These are phyloP conservation scores for Eurytemora carolleeae DNA, from an alignment of 1,140 invertebrate genomes.

Conservation along the genomic window DNA sequence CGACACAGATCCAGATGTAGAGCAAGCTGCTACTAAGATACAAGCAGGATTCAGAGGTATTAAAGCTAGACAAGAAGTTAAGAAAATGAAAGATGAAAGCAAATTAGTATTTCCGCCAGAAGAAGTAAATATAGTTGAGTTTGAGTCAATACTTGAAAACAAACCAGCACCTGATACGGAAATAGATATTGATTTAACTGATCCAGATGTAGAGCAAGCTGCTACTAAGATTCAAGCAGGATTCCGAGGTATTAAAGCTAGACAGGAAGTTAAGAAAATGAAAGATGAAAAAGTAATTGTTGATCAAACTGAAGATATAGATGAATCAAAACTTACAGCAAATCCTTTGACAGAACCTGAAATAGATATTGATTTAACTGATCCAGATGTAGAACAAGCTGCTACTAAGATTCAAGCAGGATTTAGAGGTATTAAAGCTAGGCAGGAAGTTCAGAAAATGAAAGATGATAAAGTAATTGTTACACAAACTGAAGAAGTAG, in stretches of 20 bases:
- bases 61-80: slow-evolving; percentile 29
- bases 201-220: slow-evolving; percentile 18
- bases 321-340: slow-evolving; percentile 15
- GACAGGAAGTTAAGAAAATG: slow-evolving; percentile 4
- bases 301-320: background rate
- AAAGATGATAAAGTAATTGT: slow-evolving; percentile 7
- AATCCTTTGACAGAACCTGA: slow-evolving; percentile 21
- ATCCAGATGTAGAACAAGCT: slow-evolving; percentile 31
- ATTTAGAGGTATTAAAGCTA: slow-evolving; percentile 20
- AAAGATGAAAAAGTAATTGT: slow-evolving; percentile 14
- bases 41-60: slow-evolving; percentile 6
- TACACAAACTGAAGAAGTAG: background rate
- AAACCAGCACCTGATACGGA: too few relatives aligned
- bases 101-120: slow-evolving; percentile 29
- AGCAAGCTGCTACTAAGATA: slow-evolving; percentile 3
- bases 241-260: slow-evolving; percentile 20
- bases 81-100: slow-evolving; percentile 22
- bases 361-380: slow-evolving; percentile 29
- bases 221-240: slow-evolving; percentile 29
- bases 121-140: too few relatives aligned
- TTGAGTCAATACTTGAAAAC: too few relatives aligned
- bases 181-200: slow-evolving; percentile 21
- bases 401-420: slow-evolving; percentile 29
- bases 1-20: slow-evolving; percentile 1
- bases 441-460: slow-evolving; percentile 15